phyloP scores from a whole-genome alignment of 2,113 vertebrate genomes.

The Peromyscus californicus region DNA sequence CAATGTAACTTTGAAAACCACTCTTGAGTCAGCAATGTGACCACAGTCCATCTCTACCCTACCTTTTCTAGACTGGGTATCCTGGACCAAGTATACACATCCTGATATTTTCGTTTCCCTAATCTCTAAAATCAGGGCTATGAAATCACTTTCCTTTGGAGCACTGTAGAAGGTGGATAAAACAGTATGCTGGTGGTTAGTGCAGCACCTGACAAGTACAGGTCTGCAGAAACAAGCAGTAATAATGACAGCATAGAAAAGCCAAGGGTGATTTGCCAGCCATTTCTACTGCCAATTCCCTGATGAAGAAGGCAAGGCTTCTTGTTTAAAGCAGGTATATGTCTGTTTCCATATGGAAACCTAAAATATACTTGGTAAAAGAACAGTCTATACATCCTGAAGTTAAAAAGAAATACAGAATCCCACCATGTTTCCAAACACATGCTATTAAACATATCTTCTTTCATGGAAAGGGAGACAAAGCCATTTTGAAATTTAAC shows the following conservation, averaged over 20 bases:
- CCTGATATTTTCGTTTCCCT: background rate
- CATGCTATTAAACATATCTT: conserved; percentile 3
- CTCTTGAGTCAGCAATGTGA: background rate
- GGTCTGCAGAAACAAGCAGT: background rate
- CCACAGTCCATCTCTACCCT: background rate
- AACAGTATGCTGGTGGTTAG: background rate
- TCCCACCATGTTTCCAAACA: background rate
- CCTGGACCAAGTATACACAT: background rate
- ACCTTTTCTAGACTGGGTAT: background rate
- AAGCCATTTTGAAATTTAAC: background rate
- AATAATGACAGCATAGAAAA: background rate
- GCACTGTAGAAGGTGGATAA: background rate
- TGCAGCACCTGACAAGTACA: background rate
- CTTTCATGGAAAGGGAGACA: background rate
- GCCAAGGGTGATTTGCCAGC: background rate
- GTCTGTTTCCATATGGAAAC: background rate
- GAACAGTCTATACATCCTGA: background rate
- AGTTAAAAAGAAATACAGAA: background rate
- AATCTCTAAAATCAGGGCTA: background rate
- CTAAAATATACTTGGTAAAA: background rate
- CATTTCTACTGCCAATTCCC: background rate
- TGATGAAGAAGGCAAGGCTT: background rate
- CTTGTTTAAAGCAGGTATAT: background rate
- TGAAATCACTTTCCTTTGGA: background rate
- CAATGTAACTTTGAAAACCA: background rate